A percentile compares a stretch with the other conserved stretches of the same genome.
These are phyloP conservation scores for Amphipoea lucens DNA, from an alignment of 2,888 invertebrate genomes.

Conservation along the genomic window DNA sequence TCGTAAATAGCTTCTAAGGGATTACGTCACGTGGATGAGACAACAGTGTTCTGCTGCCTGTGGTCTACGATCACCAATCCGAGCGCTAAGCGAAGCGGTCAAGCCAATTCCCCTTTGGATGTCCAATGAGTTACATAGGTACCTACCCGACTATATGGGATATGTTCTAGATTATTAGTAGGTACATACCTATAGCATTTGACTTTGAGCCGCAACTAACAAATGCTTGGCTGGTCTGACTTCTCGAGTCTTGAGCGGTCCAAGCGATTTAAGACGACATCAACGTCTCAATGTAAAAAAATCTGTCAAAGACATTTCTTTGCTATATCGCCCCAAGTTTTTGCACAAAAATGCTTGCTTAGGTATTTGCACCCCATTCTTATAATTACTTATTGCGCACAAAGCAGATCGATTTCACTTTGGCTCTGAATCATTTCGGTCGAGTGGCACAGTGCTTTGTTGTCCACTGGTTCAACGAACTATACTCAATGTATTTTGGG, in stretches of 20 bases:
- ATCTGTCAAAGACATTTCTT: not conserved
- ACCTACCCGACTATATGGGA: not conserved
- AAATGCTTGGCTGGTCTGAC: not conserved
- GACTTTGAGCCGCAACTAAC: not conserved
- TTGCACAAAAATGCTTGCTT: not conserved
- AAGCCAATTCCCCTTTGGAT: conserved; percentile 21
- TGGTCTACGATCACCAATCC: conserved; percentile 4
- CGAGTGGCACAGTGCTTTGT: conserved; percentile 66
- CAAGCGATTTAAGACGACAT: conserved; percentile 6
- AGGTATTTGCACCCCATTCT: conserved; percentile 7
- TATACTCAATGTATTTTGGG: conserved; percentile 62
- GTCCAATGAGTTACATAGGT: conserved; percentile 3
- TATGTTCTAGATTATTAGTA: conserved; percentile 10
- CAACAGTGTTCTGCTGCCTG: not conserved
- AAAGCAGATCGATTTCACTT: conserved; percentile 65
- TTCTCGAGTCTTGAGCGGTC: not conserved
- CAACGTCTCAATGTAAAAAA: too few species aligned
- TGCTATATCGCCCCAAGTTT: not conserved
- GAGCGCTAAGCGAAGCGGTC: conserved; percentile 18
- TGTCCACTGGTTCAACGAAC: conserved; percentile 68
- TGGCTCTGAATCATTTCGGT: conserved; percentile 68
- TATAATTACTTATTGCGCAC: conserved; percentile 44
- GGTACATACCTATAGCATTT: not conserved
- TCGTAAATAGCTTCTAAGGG: conserved; percentile 24
- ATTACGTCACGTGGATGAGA: conserved; percentile 12